These are phyloP conservation scores for Macrobrachium nipponense DNA, from an alignment of 1,140 invertebrate species.

Conservation along the genomic window DNA sequence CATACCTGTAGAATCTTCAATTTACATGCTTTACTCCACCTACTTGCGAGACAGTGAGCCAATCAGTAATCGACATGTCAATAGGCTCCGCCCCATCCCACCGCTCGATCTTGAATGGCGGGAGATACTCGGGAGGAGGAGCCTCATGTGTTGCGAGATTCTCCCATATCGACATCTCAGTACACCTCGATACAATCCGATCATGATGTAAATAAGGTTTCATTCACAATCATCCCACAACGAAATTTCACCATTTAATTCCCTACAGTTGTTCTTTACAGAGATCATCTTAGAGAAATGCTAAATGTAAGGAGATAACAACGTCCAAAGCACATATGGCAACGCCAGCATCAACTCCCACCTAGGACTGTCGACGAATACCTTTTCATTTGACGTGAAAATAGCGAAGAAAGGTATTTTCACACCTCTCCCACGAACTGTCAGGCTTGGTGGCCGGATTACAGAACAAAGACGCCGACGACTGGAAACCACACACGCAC, in stretches of 20 bases:
- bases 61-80: slow-evolving; percentile 2
- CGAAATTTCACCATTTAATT: too few species aligned
- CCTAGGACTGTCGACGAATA: slow-evolving; percentile 43
- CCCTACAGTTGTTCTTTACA: too few species aligned
- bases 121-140: slow-evolving; percentile 13
- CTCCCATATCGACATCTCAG: background rate
- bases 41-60: background rate
- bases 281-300: background rate
- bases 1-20: slow-evolving; percentile 37
- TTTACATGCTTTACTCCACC: slow-evolving; percentile 41
- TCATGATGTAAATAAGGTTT: too few species aligned
- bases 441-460: slow-evolving; percentile 45
- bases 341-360: slow-evolving; percentile 3
- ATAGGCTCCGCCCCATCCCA: slow-evolving; percentile 18
- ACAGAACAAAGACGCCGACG: slow-evolving; percentile 38
- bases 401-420: slow-evolving; percentile 62
- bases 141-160: background rate
- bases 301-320: background rate
- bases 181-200: too few species aligned
- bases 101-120: slow-evolving; percentile 14
- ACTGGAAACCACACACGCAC: slow-evolving; percentile 33
- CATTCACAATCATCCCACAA: too few species aligned
- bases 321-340: slow-evolving; percentile 10
- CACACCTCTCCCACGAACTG: slow-evolving; percentile 60
- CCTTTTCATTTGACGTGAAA: slow-evolving; percentile 57